Base-by-base conservation (phyloP, 2,797 vertebrate genomes). In the Holocentrus rufus region DNA sequence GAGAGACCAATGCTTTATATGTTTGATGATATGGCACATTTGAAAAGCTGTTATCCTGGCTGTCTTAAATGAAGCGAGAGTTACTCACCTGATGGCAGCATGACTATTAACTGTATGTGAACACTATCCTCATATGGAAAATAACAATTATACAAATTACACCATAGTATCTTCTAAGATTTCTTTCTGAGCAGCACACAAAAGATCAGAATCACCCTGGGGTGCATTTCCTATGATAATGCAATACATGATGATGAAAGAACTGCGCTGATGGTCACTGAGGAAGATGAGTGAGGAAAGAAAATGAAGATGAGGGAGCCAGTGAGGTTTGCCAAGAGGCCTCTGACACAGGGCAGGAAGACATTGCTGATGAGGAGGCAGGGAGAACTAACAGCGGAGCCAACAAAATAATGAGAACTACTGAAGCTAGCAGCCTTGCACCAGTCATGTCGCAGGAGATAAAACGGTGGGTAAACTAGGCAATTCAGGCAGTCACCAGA, bases 51-150 rank as follows among this genome's bases (percentile, higher is more conserved):
- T 56, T 34, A 39, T 57, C 75, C 75, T 68, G 76, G 39, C 54
- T 47, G 36, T 44, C 39, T 59, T 69, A 68, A 55, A 67, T 77
- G 44, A 79, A 72, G 65, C 69, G 23, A 62, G 44, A 74, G 71
- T 11, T 1, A 84, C 88, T 89, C 82, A 91, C 83, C 84, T 82
- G 78, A 76, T 69, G 23, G 7, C 31, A 42, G 58, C 25, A 7
- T 66, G 23, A 53, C 65, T 61, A 56, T 72, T 69, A 70, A 49
- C 60, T 77, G 23, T 1, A 62, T 60, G 9, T 60, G 4, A 39
- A 22, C 57, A 42, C 13, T 7, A 25, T 10, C 42, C 7, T 17
- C 20, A 34, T 65, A 34, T 39, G 23, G 20, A 13, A 52, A 71
- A 69, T 78, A 2, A 53, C 20, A 74, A 15, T 49, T 18, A 69